Evolutionary conservation across 37 sponge, comb jelly and placozoan species (phyloP).

Genomic region (Bolinopsis microptera): DNA sequence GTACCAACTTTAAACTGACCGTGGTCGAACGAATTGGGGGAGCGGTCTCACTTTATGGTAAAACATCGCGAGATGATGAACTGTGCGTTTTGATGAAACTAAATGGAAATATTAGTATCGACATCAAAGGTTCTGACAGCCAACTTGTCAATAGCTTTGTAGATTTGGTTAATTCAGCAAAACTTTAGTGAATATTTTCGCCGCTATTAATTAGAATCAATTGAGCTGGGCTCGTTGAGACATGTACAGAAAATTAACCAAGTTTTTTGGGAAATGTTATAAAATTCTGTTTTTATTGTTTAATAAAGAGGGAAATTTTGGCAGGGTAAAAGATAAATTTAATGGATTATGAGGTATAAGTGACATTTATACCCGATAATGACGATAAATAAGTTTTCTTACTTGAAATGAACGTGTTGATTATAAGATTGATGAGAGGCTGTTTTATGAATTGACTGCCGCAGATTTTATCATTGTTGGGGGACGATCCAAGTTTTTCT

Average conservation of each 20-base stretch:
- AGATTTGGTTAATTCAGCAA: constrained; percentile 44
- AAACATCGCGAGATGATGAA: constrained; percentile 24
- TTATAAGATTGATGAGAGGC: no score
- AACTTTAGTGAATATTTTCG: background rate
- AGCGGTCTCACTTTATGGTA: constrained; percentile 49
- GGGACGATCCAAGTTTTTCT: no score
- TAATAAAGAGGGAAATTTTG: background rate
- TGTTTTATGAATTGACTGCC: no score
- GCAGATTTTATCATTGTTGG: no score
- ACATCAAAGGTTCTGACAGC: constrained; percentile 7
- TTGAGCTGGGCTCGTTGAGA: constrained; percentile 46
- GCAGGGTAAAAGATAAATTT: background rate
- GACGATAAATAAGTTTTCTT: background rate
- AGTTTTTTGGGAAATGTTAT: constrained; percentile 9
- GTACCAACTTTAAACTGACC: background rate
- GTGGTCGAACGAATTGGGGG: constrained; percentile 1
- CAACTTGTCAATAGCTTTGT: constrained; percentile 47
- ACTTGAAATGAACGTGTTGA: background rate
- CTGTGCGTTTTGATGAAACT: constrained; percentile 36
- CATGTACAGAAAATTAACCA: constrained; percentile 45
- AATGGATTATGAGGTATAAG: background rate
- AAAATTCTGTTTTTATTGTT: constrained; percentile 51
- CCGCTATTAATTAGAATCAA: background rate
- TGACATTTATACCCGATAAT: background rate
- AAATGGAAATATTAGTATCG: background rate